Evolutionary conservation across 23 tunicate species (phyloP), one percentile per base, ranked within the genome.

Genomic region (Ascidia mentula): DNA sequence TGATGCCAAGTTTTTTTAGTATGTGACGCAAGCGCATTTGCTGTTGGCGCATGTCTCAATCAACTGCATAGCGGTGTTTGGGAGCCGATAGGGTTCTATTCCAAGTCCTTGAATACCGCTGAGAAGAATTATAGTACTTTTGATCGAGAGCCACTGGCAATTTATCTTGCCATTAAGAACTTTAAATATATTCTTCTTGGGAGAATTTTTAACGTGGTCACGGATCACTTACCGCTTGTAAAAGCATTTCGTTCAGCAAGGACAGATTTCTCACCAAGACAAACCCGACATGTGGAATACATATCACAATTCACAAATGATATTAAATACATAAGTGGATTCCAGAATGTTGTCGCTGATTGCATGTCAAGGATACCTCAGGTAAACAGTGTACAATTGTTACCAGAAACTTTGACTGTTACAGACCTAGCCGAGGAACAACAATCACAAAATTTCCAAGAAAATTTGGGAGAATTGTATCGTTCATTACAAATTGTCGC

Each of bases 91-190:
- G 69, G 6, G 1, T 77, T 77, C 70, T 77, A 34, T 32, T 45
- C 69, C 37, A 32, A 46, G 20, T 2, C 83, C 1, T 35, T 79
- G 5, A 5, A 12, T 2, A 7, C 42, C 15, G 74, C 83, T 3
- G 36, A 79, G 30, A 36, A 37, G 45, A 60, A 61, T 5, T 79
- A 61, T 45, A 33, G 75, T 42, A 30, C 46, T 7, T 79, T 79
- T 30, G 83, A 79, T 60, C 74, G 74, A 2, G 74, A 79, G 37
- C 33, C 61, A 34, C 59, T 79, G 28, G 77, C 77, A 6, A 40
- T 45, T 12, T 79, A 32, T 65, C 5, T 3, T 3, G 46, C 79
- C 24, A 38, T 75, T 75, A 6, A 13, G n/a, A 39, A 79, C 13
- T 61, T 79, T 37, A 36, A 65, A 32, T 53, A 79, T 34, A 28